Evolutionary conservation across 2,888 invertebrate species (phyloP).

Genomic region (Geotrupes spiniger): DNA sequence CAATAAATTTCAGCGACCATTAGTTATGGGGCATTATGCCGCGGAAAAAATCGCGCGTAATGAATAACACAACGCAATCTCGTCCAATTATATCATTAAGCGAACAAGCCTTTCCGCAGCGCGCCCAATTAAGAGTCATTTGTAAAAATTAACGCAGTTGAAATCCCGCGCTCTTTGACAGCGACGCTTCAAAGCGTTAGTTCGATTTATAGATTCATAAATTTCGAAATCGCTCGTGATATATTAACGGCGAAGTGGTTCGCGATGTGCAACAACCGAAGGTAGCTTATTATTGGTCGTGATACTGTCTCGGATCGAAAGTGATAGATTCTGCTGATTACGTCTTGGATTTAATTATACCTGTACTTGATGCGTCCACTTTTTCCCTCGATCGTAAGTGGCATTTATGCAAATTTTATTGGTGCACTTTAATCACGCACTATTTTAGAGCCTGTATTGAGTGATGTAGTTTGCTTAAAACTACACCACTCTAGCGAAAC

Average conservation of each 20-base stretch:
- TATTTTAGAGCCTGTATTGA: too few relatives aligned
- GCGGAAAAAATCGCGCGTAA: too few relatives aligned
- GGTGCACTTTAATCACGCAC: too few relatives aligned
- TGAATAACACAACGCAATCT: too few relatives aligned
- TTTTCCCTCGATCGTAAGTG: neutral
- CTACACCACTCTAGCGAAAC: too few relatives aligned
- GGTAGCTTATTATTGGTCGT: neutral
- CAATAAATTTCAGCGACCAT: too few relatives aligned
- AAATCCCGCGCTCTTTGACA: neutral
- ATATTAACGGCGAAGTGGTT: constrained; percentile 2
- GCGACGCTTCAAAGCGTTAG: neutral
- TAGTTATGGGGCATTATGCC: too few relatives aligned
- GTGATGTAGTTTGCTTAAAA: too few relatives aligned
- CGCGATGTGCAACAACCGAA: neutral
- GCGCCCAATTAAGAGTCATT: too few relatives aligned
- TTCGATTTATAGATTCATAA: constrained; percentile 2
- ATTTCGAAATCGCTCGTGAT: constrained; percentile 2
- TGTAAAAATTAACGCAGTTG: too few relatives aligned
- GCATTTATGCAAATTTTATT: neutral
- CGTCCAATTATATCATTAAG: too few relatives aligned
- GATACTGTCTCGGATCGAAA: neutral
- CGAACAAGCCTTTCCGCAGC: too few relatives aligned
- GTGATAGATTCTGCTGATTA: neutral
- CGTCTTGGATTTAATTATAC: constrained; percentile 1
- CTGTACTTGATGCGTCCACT: neutral